A percentile compares a stretch with the other conserved stretches of the same genome.
Evolutionary conservation across 2,888 invertebrate genomes (phyloP).

Genomic region (Melanophora roralis): DNA sequence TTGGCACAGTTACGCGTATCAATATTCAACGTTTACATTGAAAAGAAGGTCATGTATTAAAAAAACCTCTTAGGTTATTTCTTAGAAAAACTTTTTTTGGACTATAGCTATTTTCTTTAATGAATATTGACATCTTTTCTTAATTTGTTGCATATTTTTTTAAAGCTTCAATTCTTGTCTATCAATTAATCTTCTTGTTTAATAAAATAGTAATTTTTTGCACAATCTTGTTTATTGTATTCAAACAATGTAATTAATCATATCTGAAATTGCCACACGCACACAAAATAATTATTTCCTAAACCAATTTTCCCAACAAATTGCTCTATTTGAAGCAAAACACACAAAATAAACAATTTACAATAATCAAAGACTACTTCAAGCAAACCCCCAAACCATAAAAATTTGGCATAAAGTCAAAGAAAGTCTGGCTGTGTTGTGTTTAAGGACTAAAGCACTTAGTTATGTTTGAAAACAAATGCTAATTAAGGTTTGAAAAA

Average conservation of each 20-base stretch:
- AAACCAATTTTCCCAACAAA: conserved; percentile 7
- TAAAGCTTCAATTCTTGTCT: neutral
- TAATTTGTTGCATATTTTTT: neutral
- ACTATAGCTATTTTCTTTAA: no score
- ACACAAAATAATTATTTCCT: neutral
- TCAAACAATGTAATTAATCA: conserved; percentile 11
- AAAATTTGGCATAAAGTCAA: neutral
- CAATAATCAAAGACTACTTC: conserved; percentile 4
- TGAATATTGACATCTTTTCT: no score
- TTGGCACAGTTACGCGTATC: no score
- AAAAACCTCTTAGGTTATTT: no score
- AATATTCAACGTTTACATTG: no score
- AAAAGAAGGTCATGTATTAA: no score
- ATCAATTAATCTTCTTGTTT: neutral
- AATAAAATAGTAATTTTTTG: neutral
- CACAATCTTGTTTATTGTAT: neutral
- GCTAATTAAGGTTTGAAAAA: neutral
- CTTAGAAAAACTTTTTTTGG: no score
- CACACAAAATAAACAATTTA: neutral
- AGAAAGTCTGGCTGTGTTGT: neutral
- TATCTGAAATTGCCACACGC: neutral
- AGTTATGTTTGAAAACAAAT: neutral
- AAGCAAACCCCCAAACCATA: neutral
- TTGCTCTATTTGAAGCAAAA: neutral
- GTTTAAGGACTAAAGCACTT: neutral